Conservation (phyloP, 2,113 vertebrate species). For the Catharus bicknelli region DNA sequence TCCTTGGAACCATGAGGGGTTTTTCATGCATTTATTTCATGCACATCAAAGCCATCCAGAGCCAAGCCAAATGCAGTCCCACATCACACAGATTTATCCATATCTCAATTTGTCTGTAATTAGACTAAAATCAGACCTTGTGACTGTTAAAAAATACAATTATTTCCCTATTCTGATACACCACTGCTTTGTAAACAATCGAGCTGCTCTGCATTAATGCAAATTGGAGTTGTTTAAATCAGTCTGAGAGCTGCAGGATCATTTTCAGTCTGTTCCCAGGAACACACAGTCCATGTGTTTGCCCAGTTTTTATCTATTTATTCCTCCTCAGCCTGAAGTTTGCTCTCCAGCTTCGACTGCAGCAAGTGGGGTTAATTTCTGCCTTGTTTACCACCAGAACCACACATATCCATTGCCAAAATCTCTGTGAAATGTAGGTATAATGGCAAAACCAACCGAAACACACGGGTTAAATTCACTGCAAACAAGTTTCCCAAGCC, state of each 20-base stretch:
- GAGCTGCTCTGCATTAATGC: neutral
- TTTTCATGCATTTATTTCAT: neutral
- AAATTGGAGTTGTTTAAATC: neutral
- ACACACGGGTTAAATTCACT: neutral
- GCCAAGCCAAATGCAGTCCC: neutral
- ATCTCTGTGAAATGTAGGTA: neutral
- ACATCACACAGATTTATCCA: neutral
- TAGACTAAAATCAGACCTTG: neutral
- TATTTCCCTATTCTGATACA: neutral
- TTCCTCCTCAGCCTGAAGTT: neutral
- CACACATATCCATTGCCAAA: neutral
- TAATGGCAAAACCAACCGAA: neutral
- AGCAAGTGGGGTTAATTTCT: neutral
- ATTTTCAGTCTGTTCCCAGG: neutral
- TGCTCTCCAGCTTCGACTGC: neutral
- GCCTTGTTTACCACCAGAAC: neutral
- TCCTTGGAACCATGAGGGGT: neutral
- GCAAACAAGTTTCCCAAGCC: neutral
- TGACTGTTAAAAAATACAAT: neutral
- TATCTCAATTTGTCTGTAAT: neutral
- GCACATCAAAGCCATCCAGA: neutral
- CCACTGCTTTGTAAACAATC: neutral
- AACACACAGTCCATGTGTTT: neutral
- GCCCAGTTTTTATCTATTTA: neutral
- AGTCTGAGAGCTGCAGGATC: neutral